Evolutionary conservation across 2,797 vertebrate species (phyloP).

Genomic region (Craterocephalus amniculus): DNA sequence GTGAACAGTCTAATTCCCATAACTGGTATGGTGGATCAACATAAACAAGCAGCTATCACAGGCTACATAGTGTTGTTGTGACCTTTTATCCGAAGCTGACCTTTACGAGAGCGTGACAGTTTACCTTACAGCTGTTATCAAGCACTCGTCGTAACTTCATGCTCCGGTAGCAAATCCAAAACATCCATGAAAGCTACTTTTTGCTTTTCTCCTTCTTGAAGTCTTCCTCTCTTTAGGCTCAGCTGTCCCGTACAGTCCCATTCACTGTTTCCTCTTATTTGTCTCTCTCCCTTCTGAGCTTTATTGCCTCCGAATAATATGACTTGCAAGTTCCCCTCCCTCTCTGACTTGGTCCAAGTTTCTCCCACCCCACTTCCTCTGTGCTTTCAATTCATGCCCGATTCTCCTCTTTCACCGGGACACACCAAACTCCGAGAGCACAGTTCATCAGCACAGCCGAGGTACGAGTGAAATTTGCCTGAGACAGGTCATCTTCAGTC

Average conservation of each 20-base stretch:
- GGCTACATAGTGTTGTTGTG: conserved; percentile 9
- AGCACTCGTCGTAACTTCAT: conserved; percentile 36
- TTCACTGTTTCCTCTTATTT: conserved; percentile 6
- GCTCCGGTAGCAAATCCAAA: conserved; percentile 17
- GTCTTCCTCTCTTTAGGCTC: not conserved
- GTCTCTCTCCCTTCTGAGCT: conserved; percentile 31
- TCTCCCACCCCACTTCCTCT: conserved; percentile 29
- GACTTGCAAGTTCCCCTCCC: conserved; percentile 44
- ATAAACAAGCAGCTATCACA: conserved; percentile 10
- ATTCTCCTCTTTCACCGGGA: conserved; percentile 68
- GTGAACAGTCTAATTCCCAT: conserved; percentile 20
- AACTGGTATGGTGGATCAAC: conserved; percentile 21
- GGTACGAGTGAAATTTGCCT: conserved; percentile 50
- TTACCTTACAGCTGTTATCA: not conserved
- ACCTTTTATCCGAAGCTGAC: too few relatives aligned
- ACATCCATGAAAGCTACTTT: conserved; percentile 10
- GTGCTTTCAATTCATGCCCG: conserved; percentile 29
- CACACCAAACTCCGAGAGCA: conserved; percentile 18
- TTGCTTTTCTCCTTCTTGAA: not conserved
- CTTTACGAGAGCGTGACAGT: not conserved
- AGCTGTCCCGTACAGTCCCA: conserved; percentile 3
- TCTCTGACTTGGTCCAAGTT: conserved; percentile 37
- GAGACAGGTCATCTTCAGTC: conserved; percentile 52
- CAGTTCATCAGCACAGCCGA: conserved; percentile 45
- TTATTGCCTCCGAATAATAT: conserved; percentile 44